Evolutionary conservation across 1,140 invertebrate species (phyloP).

Genomic region (Centruroides vittatus): DNA sequence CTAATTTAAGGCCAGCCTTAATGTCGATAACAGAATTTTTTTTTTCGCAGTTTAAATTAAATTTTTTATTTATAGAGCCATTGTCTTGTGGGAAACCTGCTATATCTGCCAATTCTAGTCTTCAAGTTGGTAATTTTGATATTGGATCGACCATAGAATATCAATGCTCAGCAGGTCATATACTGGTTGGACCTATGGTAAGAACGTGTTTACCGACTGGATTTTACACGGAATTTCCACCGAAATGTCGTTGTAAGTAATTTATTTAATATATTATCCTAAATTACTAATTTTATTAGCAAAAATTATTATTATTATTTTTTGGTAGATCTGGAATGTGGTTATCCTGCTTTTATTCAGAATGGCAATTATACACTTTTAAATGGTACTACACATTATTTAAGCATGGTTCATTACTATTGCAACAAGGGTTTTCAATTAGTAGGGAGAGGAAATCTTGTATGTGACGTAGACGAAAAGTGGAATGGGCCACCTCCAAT

Average conservation of each 20-base stretch:
- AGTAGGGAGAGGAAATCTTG: constrained; percentile 58
- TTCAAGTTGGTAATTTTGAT: constrained; percentile 51
- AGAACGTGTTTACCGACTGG: constrained; percentile 76
- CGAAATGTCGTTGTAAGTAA: constrained; percentile 75
- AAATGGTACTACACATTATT: constrained; percentile 67
- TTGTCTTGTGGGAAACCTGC: constrained; percentile 80
- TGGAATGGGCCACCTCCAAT: constrained; percentile 86
- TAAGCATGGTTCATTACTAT: constrained; percentile 66
- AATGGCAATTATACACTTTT: constrained; percentile 65
- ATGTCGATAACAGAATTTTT: background rate
- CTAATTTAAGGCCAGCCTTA: background rate
- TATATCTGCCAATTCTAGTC: constrained; percentile 82
- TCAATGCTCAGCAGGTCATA: constrained; percentile 66
- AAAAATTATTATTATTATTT: background rate
- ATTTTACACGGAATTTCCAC: constrained; percentile 85
- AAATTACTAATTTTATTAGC: no score
- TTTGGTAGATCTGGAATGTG: constrained; percentile 65
- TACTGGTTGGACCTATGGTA: constrained; percentile 64
- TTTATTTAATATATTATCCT: background rate
- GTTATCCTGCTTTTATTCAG: constrained; percentile 66
- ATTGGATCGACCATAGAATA: constrained; percentile 74
- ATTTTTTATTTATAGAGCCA: constrained; percentile 31
- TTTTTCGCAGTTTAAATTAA: background rate
- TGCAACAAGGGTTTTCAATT: constrained; percentile 73
- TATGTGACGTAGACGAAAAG: constrained; percentile 79